Conservation (phyloP, 1,140 invertebrate species). For the Atta cephalotes region DNA sequence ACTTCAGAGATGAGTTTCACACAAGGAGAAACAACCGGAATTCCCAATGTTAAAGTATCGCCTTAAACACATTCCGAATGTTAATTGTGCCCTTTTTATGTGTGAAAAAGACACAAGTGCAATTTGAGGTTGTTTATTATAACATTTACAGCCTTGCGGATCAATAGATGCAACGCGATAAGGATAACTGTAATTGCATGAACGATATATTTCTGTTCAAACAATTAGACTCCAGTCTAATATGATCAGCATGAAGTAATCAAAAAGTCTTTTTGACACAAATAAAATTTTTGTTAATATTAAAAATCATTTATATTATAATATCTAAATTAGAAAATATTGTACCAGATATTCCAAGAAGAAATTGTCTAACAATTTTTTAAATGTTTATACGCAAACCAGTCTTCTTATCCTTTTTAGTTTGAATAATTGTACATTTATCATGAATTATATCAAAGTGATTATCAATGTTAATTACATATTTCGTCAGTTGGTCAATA, state of each 20-base stretch:
- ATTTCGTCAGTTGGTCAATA: slow-evolving; percentile 14
- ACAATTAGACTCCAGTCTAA: slow-evolving; percentile 18
- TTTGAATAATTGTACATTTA: background rate
- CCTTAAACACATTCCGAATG: slow-evolving; percentile 60
- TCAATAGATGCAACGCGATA: slow-evolving; percentile 10
- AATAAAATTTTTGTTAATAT: slow-evolving; percentile 16
- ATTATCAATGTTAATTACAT: slow-evolving; percentile 27
- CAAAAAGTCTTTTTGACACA: slow-evolving; percentile 31
- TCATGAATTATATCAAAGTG: background rate
- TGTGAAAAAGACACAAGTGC: background rate
- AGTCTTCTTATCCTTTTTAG: slow-evolving; percentile 33
- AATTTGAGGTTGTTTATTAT: background rate
- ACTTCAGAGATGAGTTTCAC: slow-evolving; percentile 26
- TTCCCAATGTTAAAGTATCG: slow-evolving; percentile 62
- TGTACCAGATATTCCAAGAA: background rate
- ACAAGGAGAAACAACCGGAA: slow-evolving; percentile 21
- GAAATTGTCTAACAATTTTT: slow-evolving; percentile 13
- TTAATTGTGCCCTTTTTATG: slow-evolving; percentile 51
- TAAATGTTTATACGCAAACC: background rate
- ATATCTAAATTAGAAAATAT: slow-evolving; percentile 1
- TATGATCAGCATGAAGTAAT: slow-evolving; percentile 29
- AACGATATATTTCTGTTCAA: background rate
- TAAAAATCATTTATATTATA: slow-evolving; percentile 15
- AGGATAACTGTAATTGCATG: background rate
- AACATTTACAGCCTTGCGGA: background rate